Conservation (phyloP, 2,888 invertebrate species). For the Cryptocheilus praepositus region DNA sequence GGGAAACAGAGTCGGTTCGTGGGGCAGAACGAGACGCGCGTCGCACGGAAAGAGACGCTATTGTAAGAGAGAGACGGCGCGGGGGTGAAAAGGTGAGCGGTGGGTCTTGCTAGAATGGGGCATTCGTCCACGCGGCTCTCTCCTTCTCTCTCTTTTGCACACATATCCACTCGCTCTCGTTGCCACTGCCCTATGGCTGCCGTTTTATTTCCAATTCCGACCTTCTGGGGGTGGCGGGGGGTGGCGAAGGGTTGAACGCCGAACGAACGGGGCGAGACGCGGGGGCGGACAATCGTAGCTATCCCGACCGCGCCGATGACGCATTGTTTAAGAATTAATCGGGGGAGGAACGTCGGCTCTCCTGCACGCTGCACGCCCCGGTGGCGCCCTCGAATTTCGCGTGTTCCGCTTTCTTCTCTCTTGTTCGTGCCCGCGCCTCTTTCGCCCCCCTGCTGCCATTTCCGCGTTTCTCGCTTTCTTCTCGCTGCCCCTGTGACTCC, state of each 20-base stretch:
- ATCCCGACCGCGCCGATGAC: constrained; percentile 54
- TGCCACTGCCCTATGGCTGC: constrained; percentile 43
- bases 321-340: constrained; percentile 69
- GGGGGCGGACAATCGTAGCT: constrained; percentile 31
- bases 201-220: constrained; percentile 67
- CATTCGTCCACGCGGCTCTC: constrained; percentile 32
- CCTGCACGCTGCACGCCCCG: neutral
- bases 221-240: constrained; percentile 19
- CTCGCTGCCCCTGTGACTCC: neutral
- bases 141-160: constrained; percentile 11
- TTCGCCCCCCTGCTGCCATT: neutral
- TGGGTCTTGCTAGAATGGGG: constrained; percentile 42
- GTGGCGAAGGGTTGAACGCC: neutral
- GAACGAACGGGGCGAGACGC: constrained; percentile 17
- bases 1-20: constrained; percentile 28
- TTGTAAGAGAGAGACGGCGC: constrained; percentile 3
- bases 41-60: constrained; percentile 1
- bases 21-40: constrained; percentile 17
- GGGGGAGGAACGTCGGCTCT: constrained; percentile 42
- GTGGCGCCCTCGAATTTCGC: constrained; percentile 11
- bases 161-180: no score
- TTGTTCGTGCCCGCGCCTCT: neutral
- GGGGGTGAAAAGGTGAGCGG: constrained; percentile 36
- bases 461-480: neutral
- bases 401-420: constrained; percentile 3